phyloP scores from a whole-genome alignment of 2,113 vertebrate species.

The Anhinga anhinga region DNA sequence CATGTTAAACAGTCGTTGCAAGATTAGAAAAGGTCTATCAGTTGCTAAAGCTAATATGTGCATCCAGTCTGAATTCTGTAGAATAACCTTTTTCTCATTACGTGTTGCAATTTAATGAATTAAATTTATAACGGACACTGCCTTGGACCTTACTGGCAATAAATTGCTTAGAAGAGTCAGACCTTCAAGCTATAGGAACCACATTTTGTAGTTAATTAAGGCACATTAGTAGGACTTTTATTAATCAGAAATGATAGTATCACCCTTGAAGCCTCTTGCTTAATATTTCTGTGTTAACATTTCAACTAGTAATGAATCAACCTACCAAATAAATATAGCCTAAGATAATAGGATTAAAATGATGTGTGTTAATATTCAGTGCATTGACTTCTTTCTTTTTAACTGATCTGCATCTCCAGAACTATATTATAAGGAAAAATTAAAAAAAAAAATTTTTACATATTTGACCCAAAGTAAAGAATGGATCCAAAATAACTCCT shows the following conservation, averaged over 20 bases:
- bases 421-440: neutral
- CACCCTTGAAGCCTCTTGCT: neutral
- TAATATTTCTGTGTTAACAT: conserved; percentile 5
- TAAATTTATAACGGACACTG: conserved; percentile 6
- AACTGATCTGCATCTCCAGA: neutral
- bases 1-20: neutral
- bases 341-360: conserved; percentile 1
- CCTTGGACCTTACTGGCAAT: neutral
- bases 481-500: neutral
- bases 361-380: neutral
- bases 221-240: neutral
- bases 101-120: neutral
- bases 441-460: neutral
- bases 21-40: neutral
- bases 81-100: conserved; percentile 31
- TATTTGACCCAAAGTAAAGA: neutral
- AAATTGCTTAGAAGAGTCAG: conserved; percentile 19
- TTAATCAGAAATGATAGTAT: conserved; percentile 39
- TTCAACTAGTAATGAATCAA: conserved; percentile 29
- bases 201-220: conserved; percentile 46
- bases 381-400: neutral
- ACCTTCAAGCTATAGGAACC: neutral
- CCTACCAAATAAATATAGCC: conserved; percentile 16
- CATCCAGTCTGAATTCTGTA: neutral
- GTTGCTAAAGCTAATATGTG: neutral